These are phyloP conservation scores for Magallana angulata DNA, from an alignment of 1,140 invertebrate species.

Conservation along the genomic window DNA sequence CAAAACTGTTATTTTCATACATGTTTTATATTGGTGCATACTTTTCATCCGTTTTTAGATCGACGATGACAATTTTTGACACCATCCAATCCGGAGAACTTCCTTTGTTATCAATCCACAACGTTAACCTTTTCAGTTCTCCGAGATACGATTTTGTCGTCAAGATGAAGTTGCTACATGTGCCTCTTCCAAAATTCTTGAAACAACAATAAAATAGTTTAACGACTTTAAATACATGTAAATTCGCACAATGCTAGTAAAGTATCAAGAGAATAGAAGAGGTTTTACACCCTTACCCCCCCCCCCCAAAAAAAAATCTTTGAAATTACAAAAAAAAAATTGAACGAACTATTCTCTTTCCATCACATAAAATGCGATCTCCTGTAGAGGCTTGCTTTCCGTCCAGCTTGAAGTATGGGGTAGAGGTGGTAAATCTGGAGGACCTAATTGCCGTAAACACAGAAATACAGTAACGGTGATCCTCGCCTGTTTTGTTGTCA, in stretches of 20 bases:
- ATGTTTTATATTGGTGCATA: background rate
- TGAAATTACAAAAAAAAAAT: no score
- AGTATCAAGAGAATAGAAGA: no score
- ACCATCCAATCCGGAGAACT: constrained; percentile 80
- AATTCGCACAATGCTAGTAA: no score
- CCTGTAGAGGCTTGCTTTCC: background rate
- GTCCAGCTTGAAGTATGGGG: background rate
- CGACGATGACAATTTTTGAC: constrained; percentile 77
- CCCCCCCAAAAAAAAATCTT: no score
- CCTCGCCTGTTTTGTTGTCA: constrained; percentile 9
- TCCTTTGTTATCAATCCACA: constrained; percentile 82
- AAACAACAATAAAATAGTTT: background rate
- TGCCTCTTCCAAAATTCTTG: constrained; percentile 66
- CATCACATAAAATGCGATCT: background rate
- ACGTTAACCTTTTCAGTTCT: constrained; percentile 77
- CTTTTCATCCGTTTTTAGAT: background rate
- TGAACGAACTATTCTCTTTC: background rate
- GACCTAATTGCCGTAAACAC: constrained; percentile 17
- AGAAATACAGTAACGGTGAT: constrained; percentile 7
- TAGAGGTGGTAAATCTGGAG: background rate
- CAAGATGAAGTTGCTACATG: constrained; percentile 74
- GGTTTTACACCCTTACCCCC: no score
- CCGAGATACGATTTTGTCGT: constrained; percentile 78
- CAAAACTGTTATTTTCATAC: no score
- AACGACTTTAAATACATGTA: no score